Evolutionary conservation across 1,140 invertebrate genomes (phyloP).

Genomic region (Leptinotarsa lineolata): DNA sequence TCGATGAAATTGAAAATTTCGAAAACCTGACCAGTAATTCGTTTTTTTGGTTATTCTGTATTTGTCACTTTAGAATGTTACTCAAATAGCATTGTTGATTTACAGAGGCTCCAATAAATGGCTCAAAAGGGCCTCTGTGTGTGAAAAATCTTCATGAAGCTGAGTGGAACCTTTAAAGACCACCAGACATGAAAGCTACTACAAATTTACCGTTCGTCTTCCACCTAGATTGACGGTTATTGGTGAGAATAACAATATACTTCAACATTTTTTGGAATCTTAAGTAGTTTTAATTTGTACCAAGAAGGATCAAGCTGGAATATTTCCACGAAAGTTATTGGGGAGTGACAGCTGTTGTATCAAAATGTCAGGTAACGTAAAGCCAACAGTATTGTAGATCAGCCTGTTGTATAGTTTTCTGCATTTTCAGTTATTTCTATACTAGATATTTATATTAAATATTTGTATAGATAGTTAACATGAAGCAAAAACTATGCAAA

Average conservation of each 20-base stretch:
- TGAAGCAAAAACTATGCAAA: conserved; percentile 9
- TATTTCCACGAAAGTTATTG: conserved; percentile 13
- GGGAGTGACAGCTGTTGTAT: conserved; percentile 15
- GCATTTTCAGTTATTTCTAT: background rate
- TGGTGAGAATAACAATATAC: conserved; percentile 27
- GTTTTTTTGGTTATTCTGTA: conserved; percentile 20
- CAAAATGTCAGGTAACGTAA: conserved; percentile 19
- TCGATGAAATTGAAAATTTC: conserved; percentile 5
- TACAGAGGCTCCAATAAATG: conserved; percentile 54
- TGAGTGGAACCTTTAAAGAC: conserved; percentile 37
- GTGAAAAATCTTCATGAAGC: conserved; percentile 40
- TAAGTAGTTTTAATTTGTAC: conserved; percentile 24
- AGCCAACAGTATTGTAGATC: background rate
- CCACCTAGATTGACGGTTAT: conserved; percentile 30
- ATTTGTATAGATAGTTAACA: background rate
- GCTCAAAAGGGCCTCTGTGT: conserved; percentile 49
- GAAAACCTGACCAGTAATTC: background rate
- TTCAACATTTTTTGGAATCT: conserved; percentile 34
- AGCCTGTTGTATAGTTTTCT: conserved; percentile 10
- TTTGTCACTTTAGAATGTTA: conserved; percentile 28
- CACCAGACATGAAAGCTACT: conserved; percentile 37
- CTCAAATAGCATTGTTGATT: conserved; percentile 52
- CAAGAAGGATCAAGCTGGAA: background rate
- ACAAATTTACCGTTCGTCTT: conserved; percentile 30
- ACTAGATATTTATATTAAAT: background rate